These are phyloP conservation scores for Ephialtes manifestator DNA, from an alignment of 2,888 invertebrate genomes.

Conservation along the genomic window DNA sequence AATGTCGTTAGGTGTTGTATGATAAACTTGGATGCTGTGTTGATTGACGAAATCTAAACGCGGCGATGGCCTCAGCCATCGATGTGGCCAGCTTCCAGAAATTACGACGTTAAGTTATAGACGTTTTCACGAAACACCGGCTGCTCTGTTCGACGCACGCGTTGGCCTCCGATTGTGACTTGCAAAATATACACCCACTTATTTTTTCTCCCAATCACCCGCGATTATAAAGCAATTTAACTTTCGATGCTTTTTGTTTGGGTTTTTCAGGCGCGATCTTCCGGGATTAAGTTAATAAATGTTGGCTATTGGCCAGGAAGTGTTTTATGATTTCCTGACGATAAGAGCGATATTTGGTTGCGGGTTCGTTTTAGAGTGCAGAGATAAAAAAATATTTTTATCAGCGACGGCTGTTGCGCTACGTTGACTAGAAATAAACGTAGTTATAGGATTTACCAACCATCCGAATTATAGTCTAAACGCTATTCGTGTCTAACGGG, in stretches of 20 bases:
- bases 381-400: neutral
- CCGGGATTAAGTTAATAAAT: conserved; percentile 25
- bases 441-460: neutral
- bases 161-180: conserved; percentile 61
- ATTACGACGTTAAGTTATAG: conserved; percentile 79
- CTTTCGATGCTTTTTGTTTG: conserved; percentile 10
- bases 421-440: conserved; percentile 16
- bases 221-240: neutral
- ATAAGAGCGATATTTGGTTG: neutral
- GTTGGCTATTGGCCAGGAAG: conserved; percentile 7
- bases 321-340: conserved; percentile 14
- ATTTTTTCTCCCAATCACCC: conserved; percentile 25
- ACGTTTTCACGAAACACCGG: conserved; percentile 74
- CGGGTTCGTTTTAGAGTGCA: neutral
- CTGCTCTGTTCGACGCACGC: conserved; percentile 72
- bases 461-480: conserved; percentile 52
- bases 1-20: conserved; percentile 39
- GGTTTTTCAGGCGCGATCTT: neutral
- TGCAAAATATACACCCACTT: conserved; percentile 76
- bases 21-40: conserved; percentile 73
- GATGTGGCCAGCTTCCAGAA: conserved; percentile 83
- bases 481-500: conserved; percentile 46
- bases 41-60: conserved; percentile 84
- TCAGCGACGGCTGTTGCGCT: neutral
- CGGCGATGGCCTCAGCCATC: conserved; percentile 80